phyloP scores from a whole-genome alignment of 2,797 vertebrate genomes.

The Anableps anableps region DNA sequence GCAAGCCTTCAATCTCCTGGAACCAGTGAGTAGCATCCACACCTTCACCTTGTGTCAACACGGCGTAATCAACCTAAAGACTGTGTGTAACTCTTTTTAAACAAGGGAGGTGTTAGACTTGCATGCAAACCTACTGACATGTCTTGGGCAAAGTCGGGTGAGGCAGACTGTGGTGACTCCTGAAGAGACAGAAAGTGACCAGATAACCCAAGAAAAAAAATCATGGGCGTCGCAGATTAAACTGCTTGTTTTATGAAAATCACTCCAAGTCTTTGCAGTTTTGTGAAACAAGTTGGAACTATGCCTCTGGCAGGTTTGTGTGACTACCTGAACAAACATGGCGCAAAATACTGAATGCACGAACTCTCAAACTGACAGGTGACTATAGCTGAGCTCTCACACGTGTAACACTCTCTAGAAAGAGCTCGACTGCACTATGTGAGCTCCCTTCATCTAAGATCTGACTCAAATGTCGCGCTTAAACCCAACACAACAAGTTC shows the following conservation, averaged over 20 bases:
- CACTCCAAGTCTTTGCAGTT: not conserved
- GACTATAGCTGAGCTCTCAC: not conserved
- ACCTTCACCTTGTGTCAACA: slow-evolving; percentile 19
- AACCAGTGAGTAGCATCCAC: slow-evolving; percentile 82
- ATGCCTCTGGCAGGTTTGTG: not conserved
- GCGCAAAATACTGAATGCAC: not conserved
- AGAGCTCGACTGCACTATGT: not conserved
- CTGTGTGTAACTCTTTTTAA: slow-evolving; percentile 6
- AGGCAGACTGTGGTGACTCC: not conserved
- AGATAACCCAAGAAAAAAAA: not conserved
- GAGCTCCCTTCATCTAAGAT: no score
- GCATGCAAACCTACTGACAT: not conserved
- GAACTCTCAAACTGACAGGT: not conserved
- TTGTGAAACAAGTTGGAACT: not conserved
- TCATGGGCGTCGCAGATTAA: not conserved
- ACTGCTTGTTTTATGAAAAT: not conserved
- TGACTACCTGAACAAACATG: not conserved
- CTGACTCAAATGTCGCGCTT: slow-evolving; percentile 50
- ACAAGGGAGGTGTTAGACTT: not conserved
- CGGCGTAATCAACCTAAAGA: not conserved
- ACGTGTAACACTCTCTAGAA: not conserved
- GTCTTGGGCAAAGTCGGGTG: not conserved
- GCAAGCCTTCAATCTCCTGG: slow-evolving; percentile 68
- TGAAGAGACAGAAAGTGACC: not conserved
- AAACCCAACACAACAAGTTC: slow-evolving; percentile 16